A percentile compares a stretch with the other conserved stretches of the same genome.
These are phyloP conservation scores for Acrocera orbiculus DNA, from an alignment of 2,888 invertebrate species.

Conservation along the genomic window DNA sequence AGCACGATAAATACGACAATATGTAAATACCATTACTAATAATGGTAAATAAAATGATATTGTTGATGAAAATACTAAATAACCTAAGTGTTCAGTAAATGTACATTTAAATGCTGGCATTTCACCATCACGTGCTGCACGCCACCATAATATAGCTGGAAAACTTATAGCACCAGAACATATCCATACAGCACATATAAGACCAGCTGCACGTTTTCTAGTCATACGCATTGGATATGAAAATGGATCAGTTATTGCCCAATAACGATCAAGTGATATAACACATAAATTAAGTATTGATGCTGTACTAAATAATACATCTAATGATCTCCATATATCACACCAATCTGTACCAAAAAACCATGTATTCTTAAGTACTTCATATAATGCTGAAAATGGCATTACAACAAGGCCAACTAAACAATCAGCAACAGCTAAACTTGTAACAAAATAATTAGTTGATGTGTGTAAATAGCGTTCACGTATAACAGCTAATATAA, in stretches of 20 bases:
- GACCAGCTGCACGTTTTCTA: constrained; percentile 60
- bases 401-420: constrained; percentile 92
- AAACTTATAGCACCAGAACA: constrained; percentile 95
- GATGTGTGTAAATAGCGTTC: constrained; percentile 91
- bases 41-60: constrained; percentile 96
- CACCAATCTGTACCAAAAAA: constrained; percentile 92
- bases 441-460: constrained; percentile 95
- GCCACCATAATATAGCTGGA: constrained; percentile 94
- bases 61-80: constrained; percentile 91
- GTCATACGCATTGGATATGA: constrained; percentile 94
- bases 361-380: constrained; percentile 80
- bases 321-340: constrained; percentile 92
- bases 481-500: constrained; percentile 80
- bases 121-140: constrained; percentile 65
- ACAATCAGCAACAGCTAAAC: constrained; percentile 90
- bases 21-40: constrained; percentile 95
- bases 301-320: constrained; percentile 93
- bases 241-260: constrained; percentile 98
- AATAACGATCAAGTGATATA: constrained; percentile 89
- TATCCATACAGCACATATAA: constrained; percentile 91
- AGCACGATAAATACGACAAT: constrained; percentile 87
- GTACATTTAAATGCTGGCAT: constrained; percentile 76
- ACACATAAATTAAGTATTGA: constrained; percentile 95
- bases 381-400: constrained; percentile 89
- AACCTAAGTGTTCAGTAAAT: constrained; percentile 92